Evolutionary conservation across 2,888 invertebrate genomes (phyloP).

Genomic region (Acleris laterana): DNA sequence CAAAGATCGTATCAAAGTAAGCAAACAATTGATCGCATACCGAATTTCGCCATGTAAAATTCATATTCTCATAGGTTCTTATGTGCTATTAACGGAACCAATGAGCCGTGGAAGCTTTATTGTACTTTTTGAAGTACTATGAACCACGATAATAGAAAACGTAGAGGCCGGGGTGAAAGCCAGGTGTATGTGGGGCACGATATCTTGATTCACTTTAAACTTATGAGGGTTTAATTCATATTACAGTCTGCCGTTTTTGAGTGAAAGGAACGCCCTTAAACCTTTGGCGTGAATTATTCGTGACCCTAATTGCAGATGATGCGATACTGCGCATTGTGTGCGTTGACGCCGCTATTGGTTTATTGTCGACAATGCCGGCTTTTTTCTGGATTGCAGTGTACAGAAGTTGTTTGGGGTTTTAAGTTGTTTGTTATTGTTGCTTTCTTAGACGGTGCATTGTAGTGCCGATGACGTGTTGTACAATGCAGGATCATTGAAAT

Average conservation of each 20-base stretch:
- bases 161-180: conserved; percentile 67
- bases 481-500: conserved; percentile 50
- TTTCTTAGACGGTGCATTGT: conserved; percentile 51
- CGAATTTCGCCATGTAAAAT: conserved; percentile 59
- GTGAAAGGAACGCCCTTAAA: conserved; percentile 72
- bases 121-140: conserved; percentile 68
- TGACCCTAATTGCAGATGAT: conserved; percentile 83
- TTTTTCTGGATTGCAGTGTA: conserved; percentile 52
- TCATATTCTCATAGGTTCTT: conserved; percentile 50
- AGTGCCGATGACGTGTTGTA: conserved; percentile 41
- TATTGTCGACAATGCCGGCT: conserved; percentile 67
- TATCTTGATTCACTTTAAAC: conserved; percentile 79
- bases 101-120: conserved; percentile 72
- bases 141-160: conserved; percentile 54
- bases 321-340: conserved; percentile 74
- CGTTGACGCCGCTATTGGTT: conserved; percentile 75
- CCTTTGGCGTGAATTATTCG: conserved; percentile 79
- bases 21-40: conserved; percentile 23
- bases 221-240: conserved; percentile 67
- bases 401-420: conserved; percentile 59
- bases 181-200: conserved; percentile 75
- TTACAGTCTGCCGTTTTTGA: conserved; percentile 69
- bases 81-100: conserved; percentile 59
- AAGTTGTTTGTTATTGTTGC: conserved; percentile 62
- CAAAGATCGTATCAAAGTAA: conserved; percentile 27